Percentiles rank a stretch among this genome's conserved stretches.
These are phyloP conservation scores for Cassiopea andromeda DNA, from an alignment of 30 jellyfish, hydroid and myxozoan species.

Conservation along the genomic window DNA sequence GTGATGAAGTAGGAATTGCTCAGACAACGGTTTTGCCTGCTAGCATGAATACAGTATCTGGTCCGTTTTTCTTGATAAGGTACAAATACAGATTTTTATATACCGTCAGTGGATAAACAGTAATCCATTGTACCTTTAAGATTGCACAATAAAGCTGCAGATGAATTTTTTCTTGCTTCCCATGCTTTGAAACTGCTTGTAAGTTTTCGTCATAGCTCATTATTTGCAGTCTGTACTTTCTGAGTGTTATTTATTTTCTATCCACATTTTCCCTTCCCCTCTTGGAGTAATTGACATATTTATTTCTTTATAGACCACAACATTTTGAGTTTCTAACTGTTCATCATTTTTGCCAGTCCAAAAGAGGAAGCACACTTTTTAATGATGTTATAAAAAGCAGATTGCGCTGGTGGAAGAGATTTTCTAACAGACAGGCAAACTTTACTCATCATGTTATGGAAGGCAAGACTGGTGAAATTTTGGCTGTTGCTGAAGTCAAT, in stretches of 20 bases:
- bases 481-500: slow-evolving; percentile 31
- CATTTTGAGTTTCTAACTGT: slow-evolving; percentile 42
- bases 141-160: too few relatives aligned
- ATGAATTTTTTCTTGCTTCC: too few relatives aligned
- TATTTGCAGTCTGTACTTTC: too few relatives aligned
- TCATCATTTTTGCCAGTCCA: slow-evolving; percentile 35
- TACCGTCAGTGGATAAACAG: too few relatives aligned
- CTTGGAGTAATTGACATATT: neutral
- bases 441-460: slow-evolving; percentile 51
- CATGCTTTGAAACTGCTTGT: too few relatives aligned
- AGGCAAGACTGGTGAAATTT: neutral
- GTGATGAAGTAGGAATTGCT: slow-evolving; percentile 54
- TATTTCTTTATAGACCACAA: slow-evolving; percentile 19
- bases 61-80: slow-evolving; percentile 15
- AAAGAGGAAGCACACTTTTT: slow-evolving; percentile 23
- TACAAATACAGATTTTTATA: neutral
- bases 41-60: neutral
- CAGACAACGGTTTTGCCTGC: slow-evolving; percentile 19
- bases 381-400: slow-evolving; percentile 47
- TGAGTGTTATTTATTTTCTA: too few relatives aligned
- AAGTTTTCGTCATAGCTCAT: too few relatives aligned
- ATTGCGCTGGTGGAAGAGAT: slow-evolving; percentile 76
- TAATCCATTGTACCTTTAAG: too few relatives aligned
- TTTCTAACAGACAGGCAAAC: slow-evolving; percentile 53
- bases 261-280: too few relatives aligned